A percentile compares a stretch with the other conserved stretches of the same genome.
phyloP scores from a whole-genome alignment of 2,888 invertebrate species.

The Sericinus montela region DNA sequence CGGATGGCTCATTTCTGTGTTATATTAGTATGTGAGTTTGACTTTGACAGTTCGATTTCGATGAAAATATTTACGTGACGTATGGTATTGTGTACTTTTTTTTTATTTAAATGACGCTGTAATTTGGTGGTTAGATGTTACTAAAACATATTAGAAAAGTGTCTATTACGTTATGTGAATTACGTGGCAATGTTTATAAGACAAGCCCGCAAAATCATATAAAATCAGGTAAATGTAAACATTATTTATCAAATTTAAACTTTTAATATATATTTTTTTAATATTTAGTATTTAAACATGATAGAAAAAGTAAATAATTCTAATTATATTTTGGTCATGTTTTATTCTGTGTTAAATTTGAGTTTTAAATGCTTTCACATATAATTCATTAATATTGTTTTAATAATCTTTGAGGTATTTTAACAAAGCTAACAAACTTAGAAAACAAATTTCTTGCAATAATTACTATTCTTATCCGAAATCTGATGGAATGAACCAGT shows the following conservation, averaged over 20 bases:
- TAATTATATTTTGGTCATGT: no score
- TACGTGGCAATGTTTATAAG: conserved; percentile 13
- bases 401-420: no score
- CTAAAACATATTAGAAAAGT: conserved; percentile 16
- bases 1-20: conserved; percentile 13
- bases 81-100: conserved; percentile 32
- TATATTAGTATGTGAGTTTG: conserved; percentile 40
- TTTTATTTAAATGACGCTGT: conserved; percentile 21
- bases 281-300: no score
- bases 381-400: no score
- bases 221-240: conserved; percentile 15
- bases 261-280: no score
- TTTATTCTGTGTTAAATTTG: no score
- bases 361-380: no score
- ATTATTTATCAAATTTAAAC: neutral
- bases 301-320: no score
- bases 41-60: conserved; percentile 65
- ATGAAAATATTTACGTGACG: conserved; percentile 59
- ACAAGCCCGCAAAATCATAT: neutral
- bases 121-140: conserved; percentile 20
- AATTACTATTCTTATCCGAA: no score
- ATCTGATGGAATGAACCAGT: no score
- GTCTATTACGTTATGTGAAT: conserved; percentile 17
- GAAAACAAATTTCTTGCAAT: no score
- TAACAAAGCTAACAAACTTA: no score